phyloP scores from a whole-genome alignment of 92 coral and sea anemone species.

The Umimayanthus kanabou region DNA sequence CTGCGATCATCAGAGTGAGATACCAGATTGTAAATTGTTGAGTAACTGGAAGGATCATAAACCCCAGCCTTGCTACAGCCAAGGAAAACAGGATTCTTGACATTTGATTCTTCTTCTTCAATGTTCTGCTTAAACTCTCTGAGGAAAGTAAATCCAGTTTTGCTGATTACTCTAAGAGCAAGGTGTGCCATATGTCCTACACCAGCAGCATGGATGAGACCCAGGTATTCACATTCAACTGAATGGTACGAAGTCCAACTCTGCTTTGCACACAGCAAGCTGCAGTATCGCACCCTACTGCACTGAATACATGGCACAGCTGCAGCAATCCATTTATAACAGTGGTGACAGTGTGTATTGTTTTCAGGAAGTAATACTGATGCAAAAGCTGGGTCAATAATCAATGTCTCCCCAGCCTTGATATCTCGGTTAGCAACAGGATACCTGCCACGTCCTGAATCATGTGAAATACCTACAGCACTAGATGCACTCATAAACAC shows the following conservation, averaged over 20 bases:
- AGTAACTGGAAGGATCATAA: constrained; percentile 73
- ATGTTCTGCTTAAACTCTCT: constrained; percentile 46
- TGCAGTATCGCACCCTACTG: constrained; percentile 80
- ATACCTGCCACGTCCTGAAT: constrained; percentile 66
- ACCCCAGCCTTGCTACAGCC: constrained; percentile 60
- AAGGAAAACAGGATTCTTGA: constrained; percentile 2
- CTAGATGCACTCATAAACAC: constrained; percentile 66
- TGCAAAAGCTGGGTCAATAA: constrained; percentile 92
- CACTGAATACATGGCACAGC: constrained; percentile 87
- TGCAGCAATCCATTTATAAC: constrained; percentile 59
- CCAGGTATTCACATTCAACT: constrained; percentile 76
- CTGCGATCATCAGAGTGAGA: constrained; percentile 81
- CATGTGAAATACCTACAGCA: constrained; percentile 56
- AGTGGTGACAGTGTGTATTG: constrained; percentile 85
- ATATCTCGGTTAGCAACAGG: constrained; percentile 82
- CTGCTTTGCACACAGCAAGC: constrained; percentile 64
- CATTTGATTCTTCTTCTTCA: neutral
- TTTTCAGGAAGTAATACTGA: constrained; percentile 83
- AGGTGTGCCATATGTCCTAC: constrained; percentile 82
- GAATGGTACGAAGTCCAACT: constrained; percentile 85
- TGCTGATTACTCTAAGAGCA: constrained; percentile 82
- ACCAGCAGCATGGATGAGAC: constrained; percentile 76
- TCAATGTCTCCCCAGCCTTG: constrained; percentile 80
- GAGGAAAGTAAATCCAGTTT: constrained; percentile 68
- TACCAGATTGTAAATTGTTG: constrained; percentile 81